Evolutionary conservation across 2,113 vertebrate species (phyloP).

Genomic region (Clarias batrachus): DNA sequence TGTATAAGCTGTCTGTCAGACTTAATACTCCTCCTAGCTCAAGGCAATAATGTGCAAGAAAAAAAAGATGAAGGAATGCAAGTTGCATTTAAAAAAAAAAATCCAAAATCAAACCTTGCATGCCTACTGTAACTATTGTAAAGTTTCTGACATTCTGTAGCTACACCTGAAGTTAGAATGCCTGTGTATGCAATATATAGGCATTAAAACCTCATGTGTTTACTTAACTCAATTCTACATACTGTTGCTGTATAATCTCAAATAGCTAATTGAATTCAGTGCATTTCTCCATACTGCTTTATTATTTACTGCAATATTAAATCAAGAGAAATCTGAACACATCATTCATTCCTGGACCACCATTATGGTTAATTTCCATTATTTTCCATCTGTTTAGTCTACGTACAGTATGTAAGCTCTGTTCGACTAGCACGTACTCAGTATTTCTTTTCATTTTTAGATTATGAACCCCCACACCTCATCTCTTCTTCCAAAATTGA

Average conservation of each 20-base stretch:
- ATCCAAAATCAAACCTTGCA: not conserved
- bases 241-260: not conserved
- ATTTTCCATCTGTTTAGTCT: not conserved
- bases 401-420: not conserved
- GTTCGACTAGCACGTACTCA: not conserved
- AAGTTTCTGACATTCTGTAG: not conserved
- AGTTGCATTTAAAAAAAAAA: not conserved
- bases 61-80: not conserved
- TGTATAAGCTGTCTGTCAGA: not conserved
- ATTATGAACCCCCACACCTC: not conserved
- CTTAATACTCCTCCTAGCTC: not conserved
- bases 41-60: not conserved
- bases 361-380: not conserved
- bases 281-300: not conserved
- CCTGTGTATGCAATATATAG: not conserved
- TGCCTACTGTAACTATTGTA: not conserved
- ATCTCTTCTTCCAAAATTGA: not conserved
- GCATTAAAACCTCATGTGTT: not conserved
- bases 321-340: not conserved
- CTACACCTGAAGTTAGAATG: not conserved
- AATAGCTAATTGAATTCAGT: not conserved
- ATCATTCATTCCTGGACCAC: not conserved
- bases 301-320: not conserved
- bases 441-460: not conserved
- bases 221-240: not conserved